Base-by-base conservation (phyloP, 2,888 invertebrate species). In the Drosophila niveifrons region DNA sequence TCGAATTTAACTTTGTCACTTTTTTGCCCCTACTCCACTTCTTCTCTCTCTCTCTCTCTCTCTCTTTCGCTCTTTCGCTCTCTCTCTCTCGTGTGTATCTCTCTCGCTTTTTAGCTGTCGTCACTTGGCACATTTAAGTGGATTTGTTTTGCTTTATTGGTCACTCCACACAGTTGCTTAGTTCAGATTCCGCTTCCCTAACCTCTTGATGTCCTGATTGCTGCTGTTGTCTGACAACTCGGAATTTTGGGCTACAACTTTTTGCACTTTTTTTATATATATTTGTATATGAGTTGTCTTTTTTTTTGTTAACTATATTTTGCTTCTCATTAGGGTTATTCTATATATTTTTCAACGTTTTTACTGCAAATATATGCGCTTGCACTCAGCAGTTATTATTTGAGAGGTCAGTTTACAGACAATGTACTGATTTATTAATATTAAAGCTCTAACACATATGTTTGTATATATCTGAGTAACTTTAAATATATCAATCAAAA, bases 131-230 rank as follows among this genome's bases (percentile, higher is more conserved):
- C 88, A 87, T 82, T 89, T 90, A 90, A 90, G 90, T 90, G 90
- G 90, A 91, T 90, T 90, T 90, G 84, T 85, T 90, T 81, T 88
- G 90, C 89, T 91, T 90, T 90, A 91, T 91, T 89, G 90, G 88
- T 83, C 66, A 62, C 68, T 76, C 74, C 68, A 39, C 68, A 39
- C 74, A 78, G 78, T 85, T 80, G 76, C 80, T 79, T 82, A 67
- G 80, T 44, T 65, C 44, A 48, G 53, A 50, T 57, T 13, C 39
- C 46, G 2, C 48, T 44, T 13, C 29, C 18, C 29, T 6, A 36
- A 11, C 55, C 50, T 36, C 23, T 6, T 11, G 41, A 0, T n/a
- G 41, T 29, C 34, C 36, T 11, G 10, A 8, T 47, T 28, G 31
- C 43, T 50, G 50, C 56, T 57, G 74, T 41, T 66, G 69, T 72